Percentiles rank a stretch among this genome's conserved stretches.
Conservation (phyloP, 2,797 vertebrate species). For the Triplophysa yarkandensis region DNA sequence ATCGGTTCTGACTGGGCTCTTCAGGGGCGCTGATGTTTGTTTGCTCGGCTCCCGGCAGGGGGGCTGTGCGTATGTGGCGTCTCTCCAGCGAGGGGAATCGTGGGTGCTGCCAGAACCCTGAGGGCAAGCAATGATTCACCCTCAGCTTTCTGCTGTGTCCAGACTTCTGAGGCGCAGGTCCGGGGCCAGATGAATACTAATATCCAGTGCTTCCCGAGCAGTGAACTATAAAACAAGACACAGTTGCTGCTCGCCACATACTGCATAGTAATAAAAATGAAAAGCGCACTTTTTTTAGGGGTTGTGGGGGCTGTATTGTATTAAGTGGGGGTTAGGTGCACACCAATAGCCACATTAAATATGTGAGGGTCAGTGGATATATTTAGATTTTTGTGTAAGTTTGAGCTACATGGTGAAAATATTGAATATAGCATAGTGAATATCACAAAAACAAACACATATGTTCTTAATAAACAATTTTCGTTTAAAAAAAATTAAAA, state of each 20-base stretch:
- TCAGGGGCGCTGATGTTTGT: constrained; percentile 44
- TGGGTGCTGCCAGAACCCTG: constrained; percentile 43
- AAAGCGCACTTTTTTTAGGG: constrained; percentile 18
- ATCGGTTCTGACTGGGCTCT: constrained; percentile 20
- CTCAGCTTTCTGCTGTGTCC: constrained; percentile 42
- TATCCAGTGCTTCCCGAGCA: constrained; percentile 19
- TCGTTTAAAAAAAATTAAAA: no score
- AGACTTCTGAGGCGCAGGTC: constrained; percentile 41
- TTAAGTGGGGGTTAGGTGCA: not conserved
- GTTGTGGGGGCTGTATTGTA: constrained; percentile 15
- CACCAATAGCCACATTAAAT: not conserved
- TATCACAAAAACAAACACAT: no score
- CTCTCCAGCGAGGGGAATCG: constrained; percentile 40
- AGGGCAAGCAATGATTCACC: constrained; percentile 49
- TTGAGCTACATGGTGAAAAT: no score
- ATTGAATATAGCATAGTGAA: no score
- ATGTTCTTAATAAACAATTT: no score
- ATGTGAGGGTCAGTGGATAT: not conserved
- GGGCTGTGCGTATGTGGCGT: constrained; percentile 18
- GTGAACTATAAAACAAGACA: constrained; percentile 8
- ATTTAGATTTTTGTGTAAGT: not conserved
- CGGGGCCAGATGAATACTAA: constrained; percentile 39
- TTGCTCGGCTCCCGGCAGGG: constrained; percentile 37
- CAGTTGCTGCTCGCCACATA: not conserved
- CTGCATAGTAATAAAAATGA: constrained; percentile 19